Percentiles rank a stretch among this genome's conserved stretches.
Evolutionary conservation across 2,888 invertebrate species (phyloP).

Genomic region (Drosophila kuntzei): DNA sequence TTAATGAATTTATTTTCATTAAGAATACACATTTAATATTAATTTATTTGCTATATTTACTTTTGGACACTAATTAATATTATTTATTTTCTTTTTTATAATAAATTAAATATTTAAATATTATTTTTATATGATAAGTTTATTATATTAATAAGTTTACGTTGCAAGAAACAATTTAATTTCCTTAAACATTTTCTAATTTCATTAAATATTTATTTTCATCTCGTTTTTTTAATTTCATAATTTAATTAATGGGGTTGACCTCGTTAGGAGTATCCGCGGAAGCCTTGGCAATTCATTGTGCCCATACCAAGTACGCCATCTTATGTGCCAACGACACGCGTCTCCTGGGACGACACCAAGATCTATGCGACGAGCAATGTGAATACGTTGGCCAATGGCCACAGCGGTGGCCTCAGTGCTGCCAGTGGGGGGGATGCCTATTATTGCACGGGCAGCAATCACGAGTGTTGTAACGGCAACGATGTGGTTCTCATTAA

Average conservation of each 20-base stretch:
- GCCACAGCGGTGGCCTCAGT: conserved; percentile 37
- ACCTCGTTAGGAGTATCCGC: conserved; percentile 75
- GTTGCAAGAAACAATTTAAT: too few species aligned
- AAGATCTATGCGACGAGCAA: conserved; percentile 80
- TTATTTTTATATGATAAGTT: too few species aligned
- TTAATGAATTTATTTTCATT: not conserved
- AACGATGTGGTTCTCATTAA: conserved; percentile 86
- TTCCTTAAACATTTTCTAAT: conserved; percentile 5
- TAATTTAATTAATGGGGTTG: conserved; percentile 34
- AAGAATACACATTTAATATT: not conserved
- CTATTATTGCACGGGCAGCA: conserved; percentile 84
- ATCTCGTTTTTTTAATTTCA: conserved; percentile 12
- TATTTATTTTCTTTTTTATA: too few species aligned
- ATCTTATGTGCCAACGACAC: conserved; percentile 83
- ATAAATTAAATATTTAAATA: too few species aligned
- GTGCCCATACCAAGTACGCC: conserved; percentile 84
- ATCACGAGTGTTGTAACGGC: conserved; percentile 85
- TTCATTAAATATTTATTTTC: conserved; percentile 13
- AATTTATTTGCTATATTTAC: not conserved
- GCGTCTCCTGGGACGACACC: conserved; percentile 85
- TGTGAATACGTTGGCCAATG: conserved; percentile 30
- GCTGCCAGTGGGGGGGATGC: conserved; percentile 67
- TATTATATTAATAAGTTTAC: too few species aligned
- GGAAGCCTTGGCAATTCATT: conserved; percentile 83
- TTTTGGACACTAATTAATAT: not conserved